A percentile compares a stretch with the other conserved stretches of the same genome.
phyloP scores from a whole-genome alignment of 1,140 invertebrate genomes.

The Calephelis virginiensis region DNA sequence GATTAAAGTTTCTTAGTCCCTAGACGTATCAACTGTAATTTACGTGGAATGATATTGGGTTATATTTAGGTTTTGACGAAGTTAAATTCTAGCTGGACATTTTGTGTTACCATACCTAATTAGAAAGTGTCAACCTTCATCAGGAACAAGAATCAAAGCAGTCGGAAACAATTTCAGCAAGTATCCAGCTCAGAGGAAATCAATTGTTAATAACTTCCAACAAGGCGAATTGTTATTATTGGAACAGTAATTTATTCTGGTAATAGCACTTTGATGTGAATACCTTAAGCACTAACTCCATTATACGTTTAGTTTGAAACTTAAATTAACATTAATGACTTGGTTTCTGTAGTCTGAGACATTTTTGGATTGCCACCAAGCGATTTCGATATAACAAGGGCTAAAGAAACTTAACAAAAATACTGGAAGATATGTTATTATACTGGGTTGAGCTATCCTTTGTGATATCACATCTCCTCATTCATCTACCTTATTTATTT shows the following conservation, averaged over 20 bases:
- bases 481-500: no score
- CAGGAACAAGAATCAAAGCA: conserved; percentile 1
- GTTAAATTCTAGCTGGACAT: neutral
- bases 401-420: no score
- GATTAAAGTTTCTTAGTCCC: no score
- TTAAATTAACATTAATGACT: neutral
- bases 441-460: no score
- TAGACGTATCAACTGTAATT: no score
- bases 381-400: no score
- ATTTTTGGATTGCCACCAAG: no score
- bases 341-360: no score
- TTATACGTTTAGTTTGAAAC: no score
- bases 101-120: neutral
- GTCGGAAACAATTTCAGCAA: conserved; percentile 7
- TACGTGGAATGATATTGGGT: neutral
- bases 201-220: neutral
- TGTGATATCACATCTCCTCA: no score
- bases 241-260: conserved; percentile 4
- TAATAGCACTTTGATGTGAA: neutral
- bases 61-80: neutral
- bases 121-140: conserved; percentile 10
- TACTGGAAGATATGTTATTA: no score
- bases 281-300: no score
- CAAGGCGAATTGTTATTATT: neutral
- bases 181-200: conserved; percentile 1